phyloP scores from a whole-genome alignment of 2,113 vertebrate species.

The Mirza zaza region DNA sequence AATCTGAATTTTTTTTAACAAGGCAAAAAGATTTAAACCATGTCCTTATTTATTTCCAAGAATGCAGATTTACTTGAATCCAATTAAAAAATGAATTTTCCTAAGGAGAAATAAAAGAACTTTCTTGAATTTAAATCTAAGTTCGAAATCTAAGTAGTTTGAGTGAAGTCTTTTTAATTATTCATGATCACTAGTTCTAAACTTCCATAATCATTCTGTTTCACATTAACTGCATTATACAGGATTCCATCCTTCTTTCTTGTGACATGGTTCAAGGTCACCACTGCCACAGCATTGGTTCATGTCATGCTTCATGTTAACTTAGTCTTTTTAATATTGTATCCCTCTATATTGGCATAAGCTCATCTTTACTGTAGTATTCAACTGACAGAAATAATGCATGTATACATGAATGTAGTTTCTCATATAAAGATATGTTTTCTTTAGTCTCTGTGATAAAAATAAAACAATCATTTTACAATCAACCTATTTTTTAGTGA shows the following conservation, averaged over 20 bases:
- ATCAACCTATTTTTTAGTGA: neutral
- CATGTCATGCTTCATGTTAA: slow-evolving; percentile 45
- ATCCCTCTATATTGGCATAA: slow-evolving; percentile 27
- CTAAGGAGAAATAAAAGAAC: neutral
- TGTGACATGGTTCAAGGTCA: neutral
- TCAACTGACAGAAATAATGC: neutral
- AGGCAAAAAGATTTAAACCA: neutral
- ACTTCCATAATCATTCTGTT: neutral
- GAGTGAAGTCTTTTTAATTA: neutral
- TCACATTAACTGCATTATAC: slow-evolving; percentile 13
- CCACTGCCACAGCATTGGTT: neutral
- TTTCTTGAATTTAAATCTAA: slow-evolving; percentile 29
- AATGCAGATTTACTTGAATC: neutral
- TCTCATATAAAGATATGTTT: slow-evolving; percentile 24
- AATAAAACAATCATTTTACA: slow-evolving; percentile 44
- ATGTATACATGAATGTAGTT: slow-evolving; percentile 30
- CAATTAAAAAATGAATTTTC: slow-evolving; percentile 35
- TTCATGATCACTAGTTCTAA: neutral
- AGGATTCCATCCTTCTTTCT: neutral
- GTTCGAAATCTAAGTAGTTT: neutral
- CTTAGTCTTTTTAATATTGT: slow-evolving; percentile 41
- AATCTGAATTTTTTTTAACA: slow-evolving; percentile 1
- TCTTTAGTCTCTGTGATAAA: slow-evolving; percentile 14
- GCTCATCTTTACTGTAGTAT: slow-evolving; percentile 17
- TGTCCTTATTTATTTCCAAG: slow-evolving; percentile 11